Percentiles rank a stretch among this genome's conserved stretches.
phyloP scores from a whole-genome alignment of 2,113 vertebrate genomes.

The Lycaon pictus region DNA sequence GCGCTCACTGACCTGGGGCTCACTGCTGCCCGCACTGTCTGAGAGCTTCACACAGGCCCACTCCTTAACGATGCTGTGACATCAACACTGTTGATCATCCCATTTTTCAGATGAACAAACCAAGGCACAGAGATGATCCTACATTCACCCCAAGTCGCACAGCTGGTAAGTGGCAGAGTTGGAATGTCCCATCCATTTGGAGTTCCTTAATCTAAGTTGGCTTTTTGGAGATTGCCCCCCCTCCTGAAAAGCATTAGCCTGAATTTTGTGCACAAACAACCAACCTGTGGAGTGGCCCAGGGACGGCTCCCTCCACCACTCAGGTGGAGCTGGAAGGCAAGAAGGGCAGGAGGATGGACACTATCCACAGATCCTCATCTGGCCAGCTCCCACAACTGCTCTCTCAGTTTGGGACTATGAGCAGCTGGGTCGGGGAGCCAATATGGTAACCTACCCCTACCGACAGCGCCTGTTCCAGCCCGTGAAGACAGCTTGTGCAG shows the following conservation, averaged over 20 bases:
- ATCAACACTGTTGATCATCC: neutral
- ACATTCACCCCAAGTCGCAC: neutral
- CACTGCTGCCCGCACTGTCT: no score
- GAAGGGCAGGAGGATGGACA: neutral
- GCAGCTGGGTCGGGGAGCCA: neutral
- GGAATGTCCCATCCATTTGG: neutral
- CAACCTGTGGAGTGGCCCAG: neutral
- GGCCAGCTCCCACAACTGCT: neutral
- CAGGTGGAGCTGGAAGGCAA: neutral
- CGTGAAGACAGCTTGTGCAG: fast-evolving
- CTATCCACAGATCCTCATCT: neutral
- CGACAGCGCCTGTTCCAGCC: no score
- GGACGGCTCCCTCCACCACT: neutral
- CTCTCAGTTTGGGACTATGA: neutral
- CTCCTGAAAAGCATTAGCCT: neutral
- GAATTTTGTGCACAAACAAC: neutral
- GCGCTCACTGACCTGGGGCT: neutral
- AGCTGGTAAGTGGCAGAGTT: neutral
- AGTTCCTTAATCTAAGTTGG: neutral
- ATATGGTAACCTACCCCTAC: neutral
- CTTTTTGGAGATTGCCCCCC: neutral
- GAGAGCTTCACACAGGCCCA: neutral
- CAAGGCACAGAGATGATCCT: neutral
- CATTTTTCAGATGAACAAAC: neutral
- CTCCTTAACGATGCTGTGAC: neutral